Evolutionary conservation across 2,113 vertebrate species (phyloP).

Genomic region (Sigmodon hispidus): DNA sequence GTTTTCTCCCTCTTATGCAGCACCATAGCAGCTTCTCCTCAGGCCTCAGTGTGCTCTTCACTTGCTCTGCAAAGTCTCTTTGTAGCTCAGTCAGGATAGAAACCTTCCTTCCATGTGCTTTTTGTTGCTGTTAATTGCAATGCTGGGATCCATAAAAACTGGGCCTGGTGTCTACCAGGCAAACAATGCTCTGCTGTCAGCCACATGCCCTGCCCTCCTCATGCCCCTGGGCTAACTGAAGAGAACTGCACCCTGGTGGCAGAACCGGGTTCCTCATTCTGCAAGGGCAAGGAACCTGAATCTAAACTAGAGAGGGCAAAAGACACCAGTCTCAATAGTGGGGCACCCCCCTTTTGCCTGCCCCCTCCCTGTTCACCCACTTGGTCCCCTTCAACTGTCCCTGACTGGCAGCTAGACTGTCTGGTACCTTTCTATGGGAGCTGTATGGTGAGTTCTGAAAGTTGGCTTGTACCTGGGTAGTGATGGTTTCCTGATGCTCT

Average conservation of each 20-base stretch:
- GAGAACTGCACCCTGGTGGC: no score
- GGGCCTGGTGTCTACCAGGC: neutral
- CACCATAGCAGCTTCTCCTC: neutral
- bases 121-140: neutral
- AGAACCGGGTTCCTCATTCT: neutral
- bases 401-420: no score
- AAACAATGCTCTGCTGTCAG: neutral
- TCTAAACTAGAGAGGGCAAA: neutral
- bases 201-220: neutral
- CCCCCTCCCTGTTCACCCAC: neutral
- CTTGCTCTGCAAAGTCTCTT: neutral
- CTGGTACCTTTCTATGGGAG: neutral
- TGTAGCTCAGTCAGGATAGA: neutral
- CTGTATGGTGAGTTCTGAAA: neutral
- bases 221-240: neutral
- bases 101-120: neutral
- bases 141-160: neutral
- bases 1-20: accelerated
- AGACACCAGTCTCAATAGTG: neutral
- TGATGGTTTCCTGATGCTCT: neutral
- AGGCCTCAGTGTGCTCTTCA: accelerated
- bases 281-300: neutral
- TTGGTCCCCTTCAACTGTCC: no score
- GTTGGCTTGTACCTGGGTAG: no score
- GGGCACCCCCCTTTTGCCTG: neutral